Evolutionary conservation across 2,797 vertebrate species (phyloP), one percentile per base, ranked within the genome.

Genomic region (Melanotaenia pygmaea): DNA sequence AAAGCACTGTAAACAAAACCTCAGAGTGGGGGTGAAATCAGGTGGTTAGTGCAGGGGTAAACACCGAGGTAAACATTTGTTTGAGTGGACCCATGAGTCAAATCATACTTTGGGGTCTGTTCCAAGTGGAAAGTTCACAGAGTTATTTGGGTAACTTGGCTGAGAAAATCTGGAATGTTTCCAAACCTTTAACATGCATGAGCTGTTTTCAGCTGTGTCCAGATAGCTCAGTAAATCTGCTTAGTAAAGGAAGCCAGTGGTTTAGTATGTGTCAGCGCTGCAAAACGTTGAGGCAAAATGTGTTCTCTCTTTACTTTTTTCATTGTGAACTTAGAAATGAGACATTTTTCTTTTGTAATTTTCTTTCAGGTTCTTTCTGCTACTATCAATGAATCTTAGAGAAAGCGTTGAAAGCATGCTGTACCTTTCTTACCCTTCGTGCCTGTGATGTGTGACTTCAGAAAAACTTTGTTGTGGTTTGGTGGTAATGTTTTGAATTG

Each of bases 41-140:
- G 67, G 67, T 86, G 83, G 67, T 71, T 59, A 54, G 37, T 28
- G 43, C 20, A 18, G 35, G 45, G 66, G 60, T 88, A 88, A 89
- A 89, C 80, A 88, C 0, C 18, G 72, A 68, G 30, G 79, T 90
- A 91, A 90, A 89, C 80, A 86, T 74, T 76, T 34, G 26, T 77
- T 70, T 64, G 34, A 86, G 63, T 30, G 28, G 47, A 76, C 16
- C 1, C 20, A 73, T 91, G 89, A 91, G 76, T 91, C 88, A 83
- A 59, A 54, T 45, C 24, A 30, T 34, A 54, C 1, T 28, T 18
- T 56, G 5, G 4, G 62, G 16, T 30, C n/a, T 51, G 0, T 43
- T 66, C 37, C 35, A 75, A 58, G 35, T 43, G 28, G n/a, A 45
- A 61, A 59, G 50, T 65, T 73, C 53, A 61, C 58, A 30, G 51